Evolutionary conservation across 1,140 invertebrate genomes (phyloP).

Genomic region (Ostrea edulis): DNA sequence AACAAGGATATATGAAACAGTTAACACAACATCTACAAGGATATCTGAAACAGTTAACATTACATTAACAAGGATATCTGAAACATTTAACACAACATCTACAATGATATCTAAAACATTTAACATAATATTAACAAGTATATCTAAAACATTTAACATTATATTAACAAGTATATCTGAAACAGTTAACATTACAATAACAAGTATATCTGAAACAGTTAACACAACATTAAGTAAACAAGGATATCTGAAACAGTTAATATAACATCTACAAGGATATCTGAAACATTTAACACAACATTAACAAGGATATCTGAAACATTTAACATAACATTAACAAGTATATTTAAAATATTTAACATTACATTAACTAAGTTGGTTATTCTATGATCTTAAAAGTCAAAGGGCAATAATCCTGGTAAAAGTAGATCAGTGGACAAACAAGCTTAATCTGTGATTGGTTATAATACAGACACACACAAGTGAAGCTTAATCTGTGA

Average conservation of each 20-base stretch:
- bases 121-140: conserved; percentile 41
- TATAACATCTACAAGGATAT: conserved; percentile 1
- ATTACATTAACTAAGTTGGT: too few relatives aligned
- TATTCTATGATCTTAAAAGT: too few relatives aligned
- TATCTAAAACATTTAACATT: neutral
- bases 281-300: conserved; percentile 80
- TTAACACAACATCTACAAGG: neutral
- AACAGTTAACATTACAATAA: conserved; percentile 86
- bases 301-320: conserved; percentile 83
- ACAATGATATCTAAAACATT: neutral
- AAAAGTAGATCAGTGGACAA: too few relatives aligned
- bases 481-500: too few relatives aligned
- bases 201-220: conserved; percentile 82
- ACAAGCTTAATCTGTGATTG: too few relatives aligned
- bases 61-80: conserved; percentile 89
- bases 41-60: neutral
- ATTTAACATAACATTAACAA: too few relatives aligned
- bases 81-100: conserved; percentile 21
- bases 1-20: conserved; percentile 20
- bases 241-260: conserved; percentile 8
- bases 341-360: too few relatives aligned
- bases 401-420: too few relatives aligned
- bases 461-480: too few relatives aligned
- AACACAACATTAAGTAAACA: neutral
- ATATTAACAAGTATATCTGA: neutral